phyloP scores from a whole-genome alignment of 2,113 vertebrate species.

The Prietella phreatophila region DNA sequence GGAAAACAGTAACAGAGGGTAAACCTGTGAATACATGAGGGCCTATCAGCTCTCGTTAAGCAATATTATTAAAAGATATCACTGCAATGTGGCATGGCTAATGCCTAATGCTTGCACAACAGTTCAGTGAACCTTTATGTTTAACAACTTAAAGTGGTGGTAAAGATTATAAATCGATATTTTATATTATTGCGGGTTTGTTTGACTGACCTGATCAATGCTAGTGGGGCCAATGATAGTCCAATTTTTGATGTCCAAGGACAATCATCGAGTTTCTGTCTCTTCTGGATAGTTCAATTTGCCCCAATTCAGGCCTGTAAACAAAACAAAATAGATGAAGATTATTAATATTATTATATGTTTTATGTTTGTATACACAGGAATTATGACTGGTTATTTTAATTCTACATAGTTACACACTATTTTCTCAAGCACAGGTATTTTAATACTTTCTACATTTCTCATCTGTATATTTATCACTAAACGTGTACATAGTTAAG shows the following conservation, averaged over 20 bases:
- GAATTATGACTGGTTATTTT: background rate
- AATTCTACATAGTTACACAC: background rate
- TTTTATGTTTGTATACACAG: background rate
- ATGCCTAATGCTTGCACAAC: background rate
- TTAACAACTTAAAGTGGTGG: background rate
- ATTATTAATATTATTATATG: background rate
- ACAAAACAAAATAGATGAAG: background rate
- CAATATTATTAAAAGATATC: slow-evolving; percentile 40
- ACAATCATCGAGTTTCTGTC: slow-evolving; percentile 83
- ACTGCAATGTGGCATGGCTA: background rate
- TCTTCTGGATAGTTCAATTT: slow-evolving; percentile 63
- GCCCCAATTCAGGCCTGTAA: slow-evolving; percentile 73
- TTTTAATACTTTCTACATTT: background rate
- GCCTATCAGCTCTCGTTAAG: slow-evolving; percentile 37
- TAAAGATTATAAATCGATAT: background rate
- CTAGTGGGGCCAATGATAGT: slow-evolving; percentile 71
- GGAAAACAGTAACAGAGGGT: slow-evolving; percentile 48
- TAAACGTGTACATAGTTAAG: slow-evolving; percentile 5
- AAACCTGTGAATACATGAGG: slow-evolving; percentile 26
- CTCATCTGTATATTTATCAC: background rate
- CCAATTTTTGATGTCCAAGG: slow-evolving; percentile 72
- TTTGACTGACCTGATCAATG: slow-evolving; percentile 48
- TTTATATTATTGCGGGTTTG: background rate
- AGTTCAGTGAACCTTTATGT: slow-evolving; percentile 1
- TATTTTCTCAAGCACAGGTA: background rate